These are phyloP conservation scores for Podocnemis expansa DNA, from an alignment of 2,113 vertebrate genomes.

Conservation along the genomic window DNA sequence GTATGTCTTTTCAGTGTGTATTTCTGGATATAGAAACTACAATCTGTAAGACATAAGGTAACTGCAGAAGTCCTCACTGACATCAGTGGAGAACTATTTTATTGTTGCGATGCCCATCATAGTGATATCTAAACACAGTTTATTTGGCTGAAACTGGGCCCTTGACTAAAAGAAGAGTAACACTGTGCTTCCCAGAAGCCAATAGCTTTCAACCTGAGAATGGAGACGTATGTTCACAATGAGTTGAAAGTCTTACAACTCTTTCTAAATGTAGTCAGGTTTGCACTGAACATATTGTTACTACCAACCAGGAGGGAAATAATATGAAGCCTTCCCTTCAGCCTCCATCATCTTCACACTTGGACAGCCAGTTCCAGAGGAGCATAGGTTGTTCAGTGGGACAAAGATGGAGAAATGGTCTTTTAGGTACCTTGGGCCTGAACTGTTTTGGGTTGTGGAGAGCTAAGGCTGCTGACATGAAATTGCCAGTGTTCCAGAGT, in stretches of 20 bases:
- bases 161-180: background rate
- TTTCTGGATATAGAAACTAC: constrained; percentile 57
- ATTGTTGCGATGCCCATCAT: constrained; percentile 10
- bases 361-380: background rate
- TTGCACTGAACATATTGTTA: background rate
- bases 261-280: background rate
- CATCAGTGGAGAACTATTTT: constrained; percentile 7
- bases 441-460: background rate
- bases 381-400: background rate
- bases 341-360: background rate
- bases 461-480: background rate
- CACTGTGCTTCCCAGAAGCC: background rate
- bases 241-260: background rate
- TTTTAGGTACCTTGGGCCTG: background rate
- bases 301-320: background rate
- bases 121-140: constrained; percentile 31
- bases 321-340: background rate
- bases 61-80: background rate
- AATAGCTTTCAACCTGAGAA: background rate
- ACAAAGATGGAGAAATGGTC: background rate
- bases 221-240: background rate
- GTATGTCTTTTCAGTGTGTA: constrained; percentile 41
- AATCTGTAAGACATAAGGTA: constrained; percentile 34
- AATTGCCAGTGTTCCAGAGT: background rate
- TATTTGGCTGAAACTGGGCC: background rate